Evolutionary conservation across 2,797 vertebrate species (phyloP), one percentile per base, ranked within the genome.

Genomic region (Sebastes dallii): DNA sequence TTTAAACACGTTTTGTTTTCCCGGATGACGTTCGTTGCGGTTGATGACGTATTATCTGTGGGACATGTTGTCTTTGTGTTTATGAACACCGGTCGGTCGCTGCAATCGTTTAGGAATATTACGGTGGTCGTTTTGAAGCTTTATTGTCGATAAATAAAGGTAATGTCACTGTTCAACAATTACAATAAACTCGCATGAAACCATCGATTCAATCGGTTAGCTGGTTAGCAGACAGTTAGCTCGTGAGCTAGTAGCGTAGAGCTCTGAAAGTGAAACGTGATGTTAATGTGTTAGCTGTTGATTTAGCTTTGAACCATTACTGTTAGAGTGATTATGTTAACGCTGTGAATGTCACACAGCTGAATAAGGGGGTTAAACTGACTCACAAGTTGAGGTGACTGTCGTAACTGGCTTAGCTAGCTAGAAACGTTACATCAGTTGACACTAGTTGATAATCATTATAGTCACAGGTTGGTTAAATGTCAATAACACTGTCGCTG

Each of bases 1-100:
- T 34, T 34, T 34, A 12, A 36, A 36, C 34, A 36, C 12, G 0
- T 36, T 34, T 34, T 1, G 34, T 36, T 39, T 20, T 50, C 0
- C 0, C 16, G 46, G 46, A 8, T 8, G 34, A 20, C 65, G 22
- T 27, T 8, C 12, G 22, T 22, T 16, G 29, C 64, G 2, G 7
- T 20, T 0, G 56, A 80, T 93, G 91, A 93, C 93, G 92, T 88
- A 25, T 61, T 86, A 92, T 90, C 88, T 88, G 78, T 78, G 91
- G 65, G 91, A 93, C 92, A 34, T 0, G 22, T 78, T 77, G 60
- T 4, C 18, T 25, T 13, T 27, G 59, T 83, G 86, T 85, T 86
- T 77, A 58, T 69, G 54, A 79, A 64, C 66, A 75, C 64, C 59
- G 36, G 36, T 39, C 66, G 11, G 64, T 4, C 10, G 25, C 67